These are phyloP conservation scores for Delphinapterus leucas DNA, from an alignment of 2,113 vertebrate genomes.

Conservation along the genomic window DNA sequence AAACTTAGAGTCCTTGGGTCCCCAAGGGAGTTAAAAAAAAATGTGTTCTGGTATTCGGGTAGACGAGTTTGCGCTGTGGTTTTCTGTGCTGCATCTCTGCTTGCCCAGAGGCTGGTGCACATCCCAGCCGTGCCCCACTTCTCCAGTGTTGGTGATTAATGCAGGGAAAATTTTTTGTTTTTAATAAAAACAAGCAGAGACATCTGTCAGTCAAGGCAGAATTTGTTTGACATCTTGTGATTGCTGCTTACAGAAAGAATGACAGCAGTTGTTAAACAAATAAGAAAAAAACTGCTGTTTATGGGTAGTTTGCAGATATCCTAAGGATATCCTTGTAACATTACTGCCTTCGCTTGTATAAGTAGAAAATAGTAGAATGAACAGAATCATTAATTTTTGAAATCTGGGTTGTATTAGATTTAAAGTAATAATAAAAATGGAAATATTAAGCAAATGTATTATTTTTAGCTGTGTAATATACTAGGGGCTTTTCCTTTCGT, in stretches of 20 bases:
- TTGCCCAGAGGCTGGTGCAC: constrained; percentile 80
- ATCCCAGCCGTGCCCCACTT: constrained; percentile 78
- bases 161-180: constrained; percentile 81
- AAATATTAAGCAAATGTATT: constrained; percentile 57
- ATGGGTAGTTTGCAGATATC: constrained; percentile 15
- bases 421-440: constrained; percentile 59
- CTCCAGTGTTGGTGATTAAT: constrained; percentile 84
- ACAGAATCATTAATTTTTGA: constrained; percentile 54
- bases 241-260: constrained; percentile 77
- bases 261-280: constrained; percentile 77
- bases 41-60: constrained; percentile 75
- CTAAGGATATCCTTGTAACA: neutral
- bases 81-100: constrained; percentile 81
- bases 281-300: constrained; percentile 56
- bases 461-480: constrained; percentile 67
- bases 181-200: constrained; percentile 87
- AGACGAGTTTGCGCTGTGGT: constrained; percentile 77
- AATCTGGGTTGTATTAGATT: constrained; percentile 61
- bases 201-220: constrained; percentile 81
- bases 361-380: constrained; percentile 30
- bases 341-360: constrained; percentile 33
- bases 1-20: constrained; percentile 83
- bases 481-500: constrained; percentile 57
- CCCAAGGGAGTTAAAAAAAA: constrained; percentile 88
- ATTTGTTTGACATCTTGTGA: constrained; percentile 91